phyloP scores from a whole-genome alignment of 2,888 invertebrate genomes.

The Cheilosia vernalis region DNA sequence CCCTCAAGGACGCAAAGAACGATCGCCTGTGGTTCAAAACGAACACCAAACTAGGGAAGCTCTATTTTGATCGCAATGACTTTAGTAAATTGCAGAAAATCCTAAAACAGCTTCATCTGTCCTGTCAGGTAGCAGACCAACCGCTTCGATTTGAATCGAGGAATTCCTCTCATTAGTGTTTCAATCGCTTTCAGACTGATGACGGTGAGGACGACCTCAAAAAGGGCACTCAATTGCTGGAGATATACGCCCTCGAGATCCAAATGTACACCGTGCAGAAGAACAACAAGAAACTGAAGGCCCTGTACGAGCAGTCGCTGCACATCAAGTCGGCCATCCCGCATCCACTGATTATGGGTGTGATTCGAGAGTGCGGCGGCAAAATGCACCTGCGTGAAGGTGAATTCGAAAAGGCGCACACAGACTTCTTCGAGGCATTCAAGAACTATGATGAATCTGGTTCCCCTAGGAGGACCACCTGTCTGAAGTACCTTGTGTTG shows the following conservation, averaged over 20 bases:
- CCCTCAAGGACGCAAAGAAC: slow-evolving; percentile 98
- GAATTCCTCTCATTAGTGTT: slow-evolving; percentile 26
- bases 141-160: background rate
- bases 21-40: slow-evolving; percentile 99
- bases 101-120: slow-evolving; percentile 97
- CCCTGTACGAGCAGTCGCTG: slow-evolving; percentile 98
- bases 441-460: slow-evolving; percentile 99
- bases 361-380: slow-evolving; percentile 99
- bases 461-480: slow-evolving; percentile 97
- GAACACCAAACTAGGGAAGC: slow-evolving; percentile 98
- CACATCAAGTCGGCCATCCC: slow-evolving; percentile 99
- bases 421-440: slow-evolving; percentile 99
- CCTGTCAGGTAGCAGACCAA: slow-evolving; percentile 90
- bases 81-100: slow-evolving; percentile 97
- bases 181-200: slow-evolving; percentile 88
- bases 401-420: slow-evolving; percentile 99
- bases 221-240: slow-evolving; percentile 98
- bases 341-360: slow-evolving; percentile 99
- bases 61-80: slow-evolving; percentile 98
- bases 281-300: slow-evolving; percentile 98
- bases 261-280: slow-evolving; percentile 99
- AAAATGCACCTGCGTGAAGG: slow-evolving; percentile 99
- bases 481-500: slow-evolving; percentile 98
- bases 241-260: slow-evolving; percentile 99
- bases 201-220: slow-evolving; percentile 99